These are phyloP conservation scores for Balanococcus diminutus DNA, from an alignment of 2,888 invertebrate genomes.

Conservation along the genomic window DNA sequence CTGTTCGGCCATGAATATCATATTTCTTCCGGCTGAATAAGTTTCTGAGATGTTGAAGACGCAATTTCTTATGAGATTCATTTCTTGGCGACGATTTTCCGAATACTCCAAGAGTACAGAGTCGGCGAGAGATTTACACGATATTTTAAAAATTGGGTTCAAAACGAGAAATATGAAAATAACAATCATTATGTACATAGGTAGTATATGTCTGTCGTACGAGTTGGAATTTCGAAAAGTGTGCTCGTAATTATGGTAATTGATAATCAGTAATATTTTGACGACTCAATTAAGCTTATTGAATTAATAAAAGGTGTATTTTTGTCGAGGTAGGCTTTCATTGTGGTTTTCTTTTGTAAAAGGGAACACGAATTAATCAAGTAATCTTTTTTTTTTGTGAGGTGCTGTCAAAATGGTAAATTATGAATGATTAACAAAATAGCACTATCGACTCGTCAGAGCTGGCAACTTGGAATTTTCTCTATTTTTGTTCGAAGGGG, in stretches of 20 bases:
- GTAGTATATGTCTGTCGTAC: neutral
- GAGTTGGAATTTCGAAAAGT: neutral
- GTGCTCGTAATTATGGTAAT: neutral
- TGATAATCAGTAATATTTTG: neutral
- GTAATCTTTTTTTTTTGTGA: neutral
- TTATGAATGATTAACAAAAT: neutral
- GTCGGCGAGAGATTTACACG: neutral
- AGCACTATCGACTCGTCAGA: too few species aligned
- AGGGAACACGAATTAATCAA: neutral
- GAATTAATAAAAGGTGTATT: neutral
- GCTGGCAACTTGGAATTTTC: too few species aligned
- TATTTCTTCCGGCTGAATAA: constrained; percentile 39
- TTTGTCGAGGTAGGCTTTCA: neutral
- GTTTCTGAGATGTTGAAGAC: constrained; percentile 39
- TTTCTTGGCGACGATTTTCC: constrained; percentile 8
- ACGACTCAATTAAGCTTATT: neutral
- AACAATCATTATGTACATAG: neutral
- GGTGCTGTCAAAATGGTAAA: neutral
- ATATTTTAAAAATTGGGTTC: neutral
- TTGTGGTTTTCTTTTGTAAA: neutral
- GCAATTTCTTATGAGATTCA: constrained; percentile 34
- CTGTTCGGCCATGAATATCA: constrained; percentile 49
- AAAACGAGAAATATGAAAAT: neutral
- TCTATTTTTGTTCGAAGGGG: too few species aligned
- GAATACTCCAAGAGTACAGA: neutral